Conservation (phyloP, 2,113 vertebrate species). For the Xenopus borealis region DNA sequence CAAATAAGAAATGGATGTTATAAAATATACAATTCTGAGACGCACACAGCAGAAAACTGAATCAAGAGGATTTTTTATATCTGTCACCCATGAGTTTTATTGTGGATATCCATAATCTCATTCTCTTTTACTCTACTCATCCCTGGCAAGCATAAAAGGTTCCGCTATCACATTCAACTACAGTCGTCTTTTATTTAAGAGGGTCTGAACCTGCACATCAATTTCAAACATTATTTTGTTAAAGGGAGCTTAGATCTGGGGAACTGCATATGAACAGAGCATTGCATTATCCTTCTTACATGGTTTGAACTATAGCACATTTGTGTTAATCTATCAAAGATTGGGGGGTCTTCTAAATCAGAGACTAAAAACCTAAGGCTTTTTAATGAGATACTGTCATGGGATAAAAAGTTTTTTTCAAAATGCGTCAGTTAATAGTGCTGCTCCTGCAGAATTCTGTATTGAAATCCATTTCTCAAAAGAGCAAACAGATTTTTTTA, state of each 20-base stretch:
- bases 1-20: conserved; percentile 32
- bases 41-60: not conserved
- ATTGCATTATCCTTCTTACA: no score
- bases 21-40: conserved; percentile 20
- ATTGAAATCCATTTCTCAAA: no score
- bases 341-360: no score
- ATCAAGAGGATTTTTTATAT: conserved; percentile 6
- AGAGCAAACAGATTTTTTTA: no score
- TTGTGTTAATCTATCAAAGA: no score
- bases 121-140: conserved; percentile 4
- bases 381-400: no score
- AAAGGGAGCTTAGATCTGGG: not conserved
- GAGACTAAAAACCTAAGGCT: no score
- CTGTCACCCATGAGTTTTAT: conserved; percentile 10
- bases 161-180: not conserved
- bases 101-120: conserved; percentile 5
- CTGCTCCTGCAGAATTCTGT: no score
- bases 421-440: no score
- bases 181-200: conserved; percentile 9
- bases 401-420: no score
- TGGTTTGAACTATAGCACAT: no score
- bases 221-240: not conserved
- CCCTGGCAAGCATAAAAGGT: not conserved
- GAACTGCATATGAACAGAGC: not conserved
- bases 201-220: not conserved